phyloP scores from a whole-genome alignment of 2,797 vertebrate species.

The Thaleichthys pacificus region DNA sequence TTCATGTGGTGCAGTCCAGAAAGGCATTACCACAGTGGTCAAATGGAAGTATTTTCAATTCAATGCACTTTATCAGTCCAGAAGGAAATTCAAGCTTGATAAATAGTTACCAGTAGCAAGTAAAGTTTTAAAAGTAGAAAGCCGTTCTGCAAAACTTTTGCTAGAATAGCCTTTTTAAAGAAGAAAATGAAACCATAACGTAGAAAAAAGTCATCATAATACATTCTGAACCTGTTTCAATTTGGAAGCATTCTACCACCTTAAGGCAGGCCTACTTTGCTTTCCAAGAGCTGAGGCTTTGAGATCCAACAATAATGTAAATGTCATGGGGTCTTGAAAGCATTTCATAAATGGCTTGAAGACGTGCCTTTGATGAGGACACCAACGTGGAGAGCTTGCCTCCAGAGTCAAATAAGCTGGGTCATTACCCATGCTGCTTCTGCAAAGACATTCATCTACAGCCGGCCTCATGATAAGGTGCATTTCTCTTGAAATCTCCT shows the following conservation, averaged over 20 bases:
- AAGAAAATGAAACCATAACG: too few species aligned
- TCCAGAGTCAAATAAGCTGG: constrained; percentile 47
- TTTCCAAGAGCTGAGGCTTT: neutral
- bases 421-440: constrained; percentile 47
- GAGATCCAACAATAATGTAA: constrained; percentile 23
- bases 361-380: constrained; percentile 48
- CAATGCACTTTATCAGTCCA: too few species aligned
- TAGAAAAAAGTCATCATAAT: neutral
- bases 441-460: constrained; percentile 51
- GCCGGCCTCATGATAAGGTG: constrained; percentile 40
- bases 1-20: too few species aligned
- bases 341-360: constrained; percentile 47
- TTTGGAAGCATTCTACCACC: too few species aligned
- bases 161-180: too few species aligned
- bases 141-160: too few species aligned
- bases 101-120: too few species aligned
- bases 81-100: too few species aligned
- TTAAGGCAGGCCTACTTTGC: neutral
- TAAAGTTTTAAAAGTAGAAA: too few species aligned
- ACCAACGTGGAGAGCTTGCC: constrained; percentile 26
- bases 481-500: constrained; percentile 26
- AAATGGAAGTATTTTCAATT: too few species aligned
- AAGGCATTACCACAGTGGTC: too few species aligned
- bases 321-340: constrained; percentile 32
- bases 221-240: neutral